Evolutionary conservation across 1,140 invertebrate species (phyloP).

Genomic region (Pissodes strobi): DNA sequence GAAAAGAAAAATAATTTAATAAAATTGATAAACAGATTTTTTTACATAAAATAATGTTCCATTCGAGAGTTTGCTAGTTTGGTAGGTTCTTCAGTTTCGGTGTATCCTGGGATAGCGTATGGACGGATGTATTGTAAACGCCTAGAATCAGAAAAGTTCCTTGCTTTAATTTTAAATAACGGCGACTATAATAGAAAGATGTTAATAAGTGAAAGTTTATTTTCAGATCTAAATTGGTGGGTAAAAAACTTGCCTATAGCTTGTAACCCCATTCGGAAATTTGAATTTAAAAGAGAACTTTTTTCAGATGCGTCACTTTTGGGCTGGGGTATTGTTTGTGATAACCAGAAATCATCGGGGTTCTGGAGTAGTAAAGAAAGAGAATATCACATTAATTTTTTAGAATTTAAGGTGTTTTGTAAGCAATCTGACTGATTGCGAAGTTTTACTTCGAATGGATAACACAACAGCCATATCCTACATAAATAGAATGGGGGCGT

Average conservation of each 20-base stretch:
- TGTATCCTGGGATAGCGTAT: not conserved
- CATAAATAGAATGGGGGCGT: conserved; percentile 45
- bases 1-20: not conserved
- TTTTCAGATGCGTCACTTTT: not conserved
- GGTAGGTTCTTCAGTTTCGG: not conserved
- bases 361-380: not conserved
- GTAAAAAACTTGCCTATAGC: too few relatives aligned
- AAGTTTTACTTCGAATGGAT: conserved; percentile 34
- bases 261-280: too few relatives aligned
- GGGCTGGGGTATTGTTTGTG: not conserved
- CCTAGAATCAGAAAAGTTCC: too few relatives aligned
- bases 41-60: not conserved
- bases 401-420: too few relatives aligned
- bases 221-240: too few relatives aligned
- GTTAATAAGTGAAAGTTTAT: too few relatives aligned
- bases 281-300: not conserved
- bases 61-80: not conserved
- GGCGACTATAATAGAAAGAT: not conserved
- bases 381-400: too few relatives aligned
- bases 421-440: not conserved
- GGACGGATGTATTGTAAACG: not conserved
- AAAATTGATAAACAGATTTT: too few relatives aligned
- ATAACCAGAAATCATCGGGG: not conserved
- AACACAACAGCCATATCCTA: conserved; percentile 56
- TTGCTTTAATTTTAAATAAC: too few relatives aligned